A percentile compares a stretch with the other conserved stretches of the same genome.
Evolutionary conservation across 2,113 vertebrate species (phyloP).

Genomic region (Stictonetta naevosa): DNA sequence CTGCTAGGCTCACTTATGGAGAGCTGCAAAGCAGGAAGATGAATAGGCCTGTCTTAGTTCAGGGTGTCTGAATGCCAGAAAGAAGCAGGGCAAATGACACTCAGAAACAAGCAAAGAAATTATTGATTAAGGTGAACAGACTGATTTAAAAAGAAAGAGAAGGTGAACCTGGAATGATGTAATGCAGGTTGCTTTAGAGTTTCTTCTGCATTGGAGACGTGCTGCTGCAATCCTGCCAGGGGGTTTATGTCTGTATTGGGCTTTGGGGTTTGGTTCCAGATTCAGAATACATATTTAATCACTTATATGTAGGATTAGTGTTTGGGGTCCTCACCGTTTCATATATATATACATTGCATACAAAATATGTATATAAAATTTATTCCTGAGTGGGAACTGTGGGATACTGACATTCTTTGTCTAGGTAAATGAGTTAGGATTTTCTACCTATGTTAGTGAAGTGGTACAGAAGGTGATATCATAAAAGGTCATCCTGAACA

Average conservation of each 20-base stretch:
- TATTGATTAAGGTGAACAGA: neutral
- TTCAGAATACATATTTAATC: neutral
- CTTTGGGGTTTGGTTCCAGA: neutral
- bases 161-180: neutral
- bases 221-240: neutral
- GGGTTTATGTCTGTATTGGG: neutral
- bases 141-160: neutral
- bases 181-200: neutral
- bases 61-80: neutral
- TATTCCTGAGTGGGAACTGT: neutral
- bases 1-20: neutral
- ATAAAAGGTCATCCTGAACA: neutral
- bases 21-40: neutral
- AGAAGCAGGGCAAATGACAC: neutral
- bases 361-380: neutral
- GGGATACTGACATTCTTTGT: neutral
- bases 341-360: neutral
- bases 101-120: neutral
- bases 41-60: neutral
- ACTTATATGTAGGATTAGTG: fast-evolving
- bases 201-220: neutral
- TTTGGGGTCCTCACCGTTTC: neutral
- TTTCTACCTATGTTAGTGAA: neutral
- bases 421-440: neutral
- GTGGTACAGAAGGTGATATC: neutral